Conservation (phyloP, 2,797 vertebrate species). For the Lithobates pipiens region DNA sequence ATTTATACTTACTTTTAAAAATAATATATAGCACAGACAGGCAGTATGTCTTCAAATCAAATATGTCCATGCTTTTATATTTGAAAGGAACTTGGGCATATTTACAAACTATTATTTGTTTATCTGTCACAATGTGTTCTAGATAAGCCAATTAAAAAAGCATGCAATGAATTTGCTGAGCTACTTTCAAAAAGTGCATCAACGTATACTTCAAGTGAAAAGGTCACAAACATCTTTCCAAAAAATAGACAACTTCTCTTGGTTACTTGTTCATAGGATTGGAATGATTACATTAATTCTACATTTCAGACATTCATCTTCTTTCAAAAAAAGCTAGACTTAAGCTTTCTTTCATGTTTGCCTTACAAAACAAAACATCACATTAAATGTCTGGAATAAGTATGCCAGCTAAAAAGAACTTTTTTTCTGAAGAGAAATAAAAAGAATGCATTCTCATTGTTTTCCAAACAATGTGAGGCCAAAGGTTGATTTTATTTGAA, state of each 20-base stretch:
- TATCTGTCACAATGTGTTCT: conserved; percentile 36
- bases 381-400: not conserved
- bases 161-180: conserved; percentile 26
- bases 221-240: conserved; percentile 36
- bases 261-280: conserved; percentile 37
- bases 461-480: not conserved
- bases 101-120: conserved; percentile 41
- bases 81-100: conserved; percentile 8
- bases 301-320: conserved; percentile 29
- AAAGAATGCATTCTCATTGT: no score
- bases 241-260: conserved; percentile 26
- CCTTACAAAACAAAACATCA: not conserved
- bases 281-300: conserved; percentile 41
- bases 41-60: not conserved
- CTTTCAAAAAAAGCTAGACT: not conserved
- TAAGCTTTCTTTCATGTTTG: not conserved
- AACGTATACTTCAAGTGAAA: conserved; percentile 28
- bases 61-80: conserved; percentile 1
- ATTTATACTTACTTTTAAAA: no score
- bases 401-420: not conserved
- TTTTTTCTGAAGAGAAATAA: no score
- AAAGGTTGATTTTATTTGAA: not conserved
- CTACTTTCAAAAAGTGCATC: conserved; percentile 28
- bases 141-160: conserved; percentile 49
- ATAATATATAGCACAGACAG: not conserved